Evolutionary conservation across 2,113 vertebrate species (phyloP).

Genomic region (Zeus faber): DNA sequence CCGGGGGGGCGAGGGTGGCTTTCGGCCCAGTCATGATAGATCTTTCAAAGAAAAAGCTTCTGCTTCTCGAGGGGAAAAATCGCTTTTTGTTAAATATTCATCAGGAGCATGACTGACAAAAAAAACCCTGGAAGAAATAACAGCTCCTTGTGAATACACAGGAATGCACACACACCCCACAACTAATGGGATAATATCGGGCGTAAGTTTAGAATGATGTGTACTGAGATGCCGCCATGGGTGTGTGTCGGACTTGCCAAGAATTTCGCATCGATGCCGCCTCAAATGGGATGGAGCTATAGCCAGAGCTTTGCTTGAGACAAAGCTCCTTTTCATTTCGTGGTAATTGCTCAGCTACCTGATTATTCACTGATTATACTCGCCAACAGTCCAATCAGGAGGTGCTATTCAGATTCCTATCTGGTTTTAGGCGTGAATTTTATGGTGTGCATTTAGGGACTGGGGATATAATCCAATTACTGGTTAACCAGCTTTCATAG

Average conservation of each 20-base stretch:
- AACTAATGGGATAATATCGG: constrained; percentile 47
- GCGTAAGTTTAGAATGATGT: constrained; percentile 42
- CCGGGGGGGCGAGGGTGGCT: too few species aligned
- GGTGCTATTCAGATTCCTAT: constrained; percentile 58
- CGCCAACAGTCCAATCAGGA: constrained; percentile 61
- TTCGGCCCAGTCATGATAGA: too few species aligned
- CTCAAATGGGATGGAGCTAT: constrained; percentile 30
- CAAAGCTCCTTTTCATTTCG: constrained; percentile 71
- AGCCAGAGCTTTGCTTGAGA: constrained; percentile 50
- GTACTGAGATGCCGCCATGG: constrained; percentile 48
- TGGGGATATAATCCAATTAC: constrained; percentile 71
- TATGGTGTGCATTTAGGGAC: constrained; percentile 33
- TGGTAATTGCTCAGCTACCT: constrained; percentile 69
- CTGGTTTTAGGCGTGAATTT: constrained; percentile 49
- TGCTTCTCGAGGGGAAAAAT: too few species aligned
- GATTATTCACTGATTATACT: constrained; percentile 63
- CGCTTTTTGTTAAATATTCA: too few species aligned
- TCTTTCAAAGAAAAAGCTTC: too few species aligned
- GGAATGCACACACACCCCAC: constrained; percentile 11
- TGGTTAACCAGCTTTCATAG: constrained; percentile 34
- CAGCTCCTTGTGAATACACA: too few species aligned
- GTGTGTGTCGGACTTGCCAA: constrained; percentile 35
- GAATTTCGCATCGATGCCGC: too few species aligned
- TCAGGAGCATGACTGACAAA: too few species aligned
- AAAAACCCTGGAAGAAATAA: too few species aligned